Conservation (phyloP, 1,140 invertebrate species). For the Tachypleus tridentatus region DNA sequence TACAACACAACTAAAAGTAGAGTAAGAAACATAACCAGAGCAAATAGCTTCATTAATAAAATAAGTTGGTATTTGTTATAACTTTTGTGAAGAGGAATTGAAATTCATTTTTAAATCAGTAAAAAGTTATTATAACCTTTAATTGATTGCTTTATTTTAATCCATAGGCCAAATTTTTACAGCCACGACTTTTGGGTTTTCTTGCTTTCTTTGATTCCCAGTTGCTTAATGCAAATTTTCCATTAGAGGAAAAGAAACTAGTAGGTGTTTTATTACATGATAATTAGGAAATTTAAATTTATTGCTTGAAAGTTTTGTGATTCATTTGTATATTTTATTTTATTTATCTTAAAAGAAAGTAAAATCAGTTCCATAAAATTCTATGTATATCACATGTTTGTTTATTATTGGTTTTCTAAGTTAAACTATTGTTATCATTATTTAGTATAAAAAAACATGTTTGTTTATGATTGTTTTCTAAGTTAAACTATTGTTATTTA, state of each 20-base stretch:
- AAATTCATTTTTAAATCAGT: conserved; percentile 4
- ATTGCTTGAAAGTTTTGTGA: too few relatives aligned
- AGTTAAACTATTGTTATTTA: too few relatives aligned
- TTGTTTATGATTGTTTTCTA: too few relatives aligned
- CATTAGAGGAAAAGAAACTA: conserved; percentile 53
- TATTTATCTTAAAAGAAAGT: too few relatives aligned
- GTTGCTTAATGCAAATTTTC: conserved; percentile 47
- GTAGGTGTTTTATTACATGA: conserved; percentile 48
- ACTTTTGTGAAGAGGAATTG: conserved; percentile 2
- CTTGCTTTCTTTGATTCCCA: conserved; percentile 67
- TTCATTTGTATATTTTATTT: too few relatives aligned
- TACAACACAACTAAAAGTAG: too few relatives aligned
- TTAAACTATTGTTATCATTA: too few relatives aligned
- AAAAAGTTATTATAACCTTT: background rate
- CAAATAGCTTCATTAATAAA: conserved; percentile 11
- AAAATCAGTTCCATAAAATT: too few relatives aligned
- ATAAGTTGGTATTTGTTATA: background rate
- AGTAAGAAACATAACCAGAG: too few relatives aligned
- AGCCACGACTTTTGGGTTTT: conserved; percentile 62
- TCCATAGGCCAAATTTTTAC: conserved; percentile 50
- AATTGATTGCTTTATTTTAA: conserved; percentile 8
- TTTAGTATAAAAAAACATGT: too few relatives aligned
- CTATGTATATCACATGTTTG: too few relatives aligned
- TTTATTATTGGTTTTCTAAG: too few relatives aligned
- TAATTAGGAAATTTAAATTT: conserved; percentile 13